Conservation (phyloP, 2,888 invertebrate genomes). For the Omphaloscelis lunosa region DNA sequence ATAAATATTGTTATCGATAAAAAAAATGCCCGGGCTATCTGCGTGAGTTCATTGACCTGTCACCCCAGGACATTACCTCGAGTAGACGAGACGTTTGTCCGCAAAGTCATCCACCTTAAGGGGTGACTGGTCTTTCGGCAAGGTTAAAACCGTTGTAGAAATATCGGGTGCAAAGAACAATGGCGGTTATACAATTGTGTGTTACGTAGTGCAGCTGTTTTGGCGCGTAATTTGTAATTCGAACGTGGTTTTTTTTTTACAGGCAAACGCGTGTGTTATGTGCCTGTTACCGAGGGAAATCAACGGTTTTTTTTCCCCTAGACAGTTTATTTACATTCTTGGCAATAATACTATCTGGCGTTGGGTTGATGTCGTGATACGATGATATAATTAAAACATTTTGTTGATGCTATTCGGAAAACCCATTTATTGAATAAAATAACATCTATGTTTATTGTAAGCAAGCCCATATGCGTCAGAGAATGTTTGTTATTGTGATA, state of each 20-base stretch:
- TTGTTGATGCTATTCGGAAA: slow-evolving; percentile 6
- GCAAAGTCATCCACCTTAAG: slow-evolving; percentile 57
- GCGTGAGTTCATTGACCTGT: slow-evolving; percentile 37
- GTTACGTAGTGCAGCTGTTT: slow-evolving; percentile 32
- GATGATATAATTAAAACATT: not conserved
- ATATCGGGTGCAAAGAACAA: slow-evolving; percentile 33
- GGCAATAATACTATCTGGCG: slow-evolving; percentile 22
- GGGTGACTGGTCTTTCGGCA: slow-evolving; percentile 51
- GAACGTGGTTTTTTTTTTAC: slow-evolving; percentile 9
- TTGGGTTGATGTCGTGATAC: not conserved
- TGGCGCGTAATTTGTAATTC: slow-evolving; percentile 39
- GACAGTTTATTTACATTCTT: slow-evolving; percentile 27
- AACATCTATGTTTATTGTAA: not conserved
- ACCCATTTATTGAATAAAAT: slow-evolving; percentile 6
- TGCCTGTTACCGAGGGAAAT: slow-evolving; percentile 4
- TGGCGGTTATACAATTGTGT: slow-evolving; percentile 24
- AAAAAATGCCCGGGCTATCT: slow-evolving; percentile 41
- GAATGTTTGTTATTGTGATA: slow-evolving; percentile 32
- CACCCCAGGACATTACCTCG: slow-evolving; percentile 38
- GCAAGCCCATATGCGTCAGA: slow-evolving; percentile 2
- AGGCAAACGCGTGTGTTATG: not conserved
- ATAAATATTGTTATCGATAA: slow-evolving; percentile 29
- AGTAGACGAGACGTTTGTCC: slow-evolving; percentile 55
- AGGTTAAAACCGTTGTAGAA: slow-evolving; percentile 76
- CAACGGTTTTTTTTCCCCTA: not conserved